Evolutionary conservation across 2,888 invertebrate species (phyloP).

Genomic region (Gnatocerus cornutus): DNA sequence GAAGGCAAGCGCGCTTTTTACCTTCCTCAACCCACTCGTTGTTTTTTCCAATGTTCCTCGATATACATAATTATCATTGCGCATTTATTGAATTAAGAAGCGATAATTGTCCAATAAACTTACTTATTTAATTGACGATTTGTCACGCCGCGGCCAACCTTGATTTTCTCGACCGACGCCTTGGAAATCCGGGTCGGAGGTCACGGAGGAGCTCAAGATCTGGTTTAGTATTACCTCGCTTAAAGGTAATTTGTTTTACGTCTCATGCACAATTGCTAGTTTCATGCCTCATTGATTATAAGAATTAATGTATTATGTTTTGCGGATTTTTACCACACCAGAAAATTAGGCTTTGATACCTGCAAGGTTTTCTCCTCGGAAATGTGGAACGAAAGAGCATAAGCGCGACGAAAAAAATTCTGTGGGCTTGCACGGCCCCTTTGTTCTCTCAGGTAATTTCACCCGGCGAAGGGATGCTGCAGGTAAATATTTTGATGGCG

Average conservation of each 20-base stretch:
- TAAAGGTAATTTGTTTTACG: constrained; percentile 52
- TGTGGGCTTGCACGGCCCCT: no score
- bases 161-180: not conserved
- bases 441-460: not conserved
- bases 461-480: no score
- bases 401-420: not conserved
- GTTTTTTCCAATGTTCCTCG: constrained; percentile 24
- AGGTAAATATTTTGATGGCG: no score
- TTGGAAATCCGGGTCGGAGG: constrained; percentile 34
- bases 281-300: constrained; percentile 52
- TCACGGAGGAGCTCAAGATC: constrained; percentile 33
- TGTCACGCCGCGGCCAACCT: constrained; percentile 32
- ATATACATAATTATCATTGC: constrained; percentile 40
- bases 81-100: constrained; percentile 43
- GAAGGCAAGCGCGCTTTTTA: constrained; percentile 55
- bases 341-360: constrained; percentile 35
- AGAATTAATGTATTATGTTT: constrained; percentile 51
- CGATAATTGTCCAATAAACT: constrained; percentile 43
- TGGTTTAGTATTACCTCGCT: constrained; percentile 44
- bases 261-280: constrained; percentile 52
- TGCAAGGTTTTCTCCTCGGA: no score
- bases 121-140: constrained; percentile 34
- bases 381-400: not conserved
- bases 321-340: constrained; percentile 46
- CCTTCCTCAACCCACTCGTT: constrained; percentile 37